A percentile compares a stretch with the other conserved stretches of the same genome.
phyloP scores from a whole-genome alignment of 53 echinoderm and acorn worm species.

The Apostichopus leukothele region DNA sequence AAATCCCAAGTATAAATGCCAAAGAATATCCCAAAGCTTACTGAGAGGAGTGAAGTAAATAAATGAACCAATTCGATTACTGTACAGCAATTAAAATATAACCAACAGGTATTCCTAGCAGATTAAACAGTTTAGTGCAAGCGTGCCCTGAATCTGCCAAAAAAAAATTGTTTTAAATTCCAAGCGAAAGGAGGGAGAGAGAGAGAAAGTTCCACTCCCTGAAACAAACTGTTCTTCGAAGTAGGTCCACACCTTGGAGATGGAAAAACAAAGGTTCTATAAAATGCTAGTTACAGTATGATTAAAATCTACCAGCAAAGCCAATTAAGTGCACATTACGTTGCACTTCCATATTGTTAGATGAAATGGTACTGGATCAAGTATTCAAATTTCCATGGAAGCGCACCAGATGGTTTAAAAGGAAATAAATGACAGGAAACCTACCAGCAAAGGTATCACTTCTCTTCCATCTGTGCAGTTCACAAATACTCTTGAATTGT shows the following conservation, averaged over 20 bases:
- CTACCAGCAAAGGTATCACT: neutral
- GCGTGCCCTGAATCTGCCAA: neutral
- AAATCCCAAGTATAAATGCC: too few species aligned
- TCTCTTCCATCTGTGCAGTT: neutral
- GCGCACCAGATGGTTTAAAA: neutral
- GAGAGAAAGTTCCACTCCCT: neutral
- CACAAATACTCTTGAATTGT: too few species aligned
- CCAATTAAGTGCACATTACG: neutral
- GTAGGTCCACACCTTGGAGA: neutral
- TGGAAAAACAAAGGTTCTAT: neutral
- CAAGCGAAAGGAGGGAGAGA: neutral
- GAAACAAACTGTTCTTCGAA: neutral
- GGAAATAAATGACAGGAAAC: neutral
- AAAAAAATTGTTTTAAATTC: neutral
- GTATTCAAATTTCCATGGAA: neutral
- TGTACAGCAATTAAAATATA: too few species aligned
- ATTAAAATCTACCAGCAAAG: neutral
- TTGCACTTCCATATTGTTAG: neutral
- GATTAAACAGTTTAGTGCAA: neutral
- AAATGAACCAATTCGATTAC: too few species aligned
- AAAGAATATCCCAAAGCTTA: too few species aligned
- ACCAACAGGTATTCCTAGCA: neutral
- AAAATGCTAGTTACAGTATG: neutral
- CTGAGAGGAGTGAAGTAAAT: too few species aligned
- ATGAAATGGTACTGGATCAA: neutral